phyloP scores from a whole-genome alignment of 2,888 invertebrate species.

The Pegoplata infirma region DNA sequence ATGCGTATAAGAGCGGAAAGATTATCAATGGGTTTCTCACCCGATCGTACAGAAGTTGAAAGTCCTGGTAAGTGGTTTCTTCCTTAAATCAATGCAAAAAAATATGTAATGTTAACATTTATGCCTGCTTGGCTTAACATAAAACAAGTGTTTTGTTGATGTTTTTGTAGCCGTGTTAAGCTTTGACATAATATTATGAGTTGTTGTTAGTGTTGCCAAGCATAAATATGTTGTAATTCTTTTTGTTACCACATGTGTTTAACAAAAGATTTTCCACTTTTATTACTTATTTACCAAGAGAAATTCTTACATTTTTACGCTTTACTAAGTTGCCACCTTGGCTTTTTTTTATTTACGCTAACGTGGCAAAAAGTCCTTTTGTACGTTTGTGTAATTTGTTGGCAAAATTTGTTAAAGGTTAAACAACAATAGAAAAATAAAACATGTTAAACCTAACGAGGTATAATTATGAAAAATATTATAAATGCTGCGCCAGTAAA shows the following conservation, averaged over 20 bases:
- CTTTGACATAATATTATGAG: constrained; percentile 29
- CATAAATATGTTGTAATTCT: constrained; percentile 56
- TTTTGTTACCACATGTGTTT: constrained; percentile 51
- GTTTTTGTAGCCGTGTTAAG: no score
- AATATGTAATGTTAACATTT: constrained; percentile 44
- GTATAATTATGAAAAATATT: not conserved
- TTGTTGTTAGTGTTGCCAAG: constrained; percentile 56
- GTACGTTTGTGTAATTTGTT: constrained; percentile 52
- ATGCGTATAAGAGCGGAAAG: constrained; percentile 75
- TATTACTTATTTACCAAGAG: constrained; percentile 53
- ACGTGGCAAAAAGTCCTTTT: constrained; percentile 21
- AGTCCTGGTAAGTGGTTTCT: constrained; percentile 79
- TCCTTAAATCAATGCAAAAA: not conserved
- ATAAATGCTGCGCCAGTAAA: not conserved
- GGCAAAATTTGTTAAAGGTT: constrained; percentile 25
- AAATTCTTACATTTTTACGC: constrained; percentile 48
- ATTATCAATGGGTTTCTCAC: constrained; percentile 77
- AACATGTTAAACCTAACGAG: not conserved
- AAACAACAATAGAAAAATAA: not conserved
- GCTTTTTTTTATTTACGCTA: constrained; percentile 14
- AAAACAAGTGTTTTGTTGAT: constrained; percentile 41
- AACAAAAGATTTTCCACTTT: constrained; percentile 61
- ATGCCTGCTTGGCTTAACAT: constrained; percentile 56
- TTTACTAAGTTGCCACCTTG: constrained; percentile 59
- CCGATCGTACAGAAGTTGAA: constrained; percentile 77